Evolutionary conservation across 1,140 invertebrate species (phyloP).

Genomic region (Hyposmocoma kahamanoa): DNA sequence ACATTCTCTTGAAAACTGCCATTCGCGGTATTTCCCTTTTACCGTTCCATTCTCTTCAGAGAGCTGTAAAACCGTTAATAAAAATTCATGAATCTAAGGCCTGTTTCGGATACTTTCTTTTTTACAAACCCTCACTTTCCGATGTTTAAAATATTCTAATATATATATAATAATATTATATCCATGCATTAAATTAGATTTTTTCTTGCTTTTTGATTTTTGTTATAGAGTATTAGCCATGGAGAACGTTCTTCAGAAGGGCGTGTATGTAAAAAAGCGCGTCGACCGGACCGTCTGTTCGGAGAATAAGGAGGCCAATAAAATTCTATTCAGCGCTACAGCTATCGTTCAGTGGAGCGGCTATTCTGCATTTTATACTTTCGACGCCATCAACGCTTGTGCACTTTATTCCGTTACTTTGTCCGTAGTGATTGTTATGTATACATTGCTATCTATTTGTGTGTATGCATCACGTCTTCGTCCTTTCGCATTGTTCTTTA

Average conservation of each 20-base stretch:
- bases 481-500: too few species aligned
- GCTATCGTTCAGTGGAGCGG: slow-evolving; percentile 42
- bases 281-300: slow-evolving; percentile 10
- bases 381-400: slow-evolving; percentile 30
- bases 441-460: too few species aligned
- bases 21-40: slow-evolving; percentile 17
- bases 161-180: too few species aligned
- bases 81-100: slow-evolving; percentile 6
- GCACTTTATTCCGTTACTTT: slow-evolving; percentile 45
- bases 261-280: not conserved
- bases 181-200: too few species aligned
- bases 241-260: not conserved
- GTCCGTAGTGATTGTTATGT: too few species aligned
- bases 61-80: slow-evolving; percentile 6
- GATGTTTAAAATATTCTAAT: too few species aligned
- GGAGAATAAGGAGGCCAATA: slow-evolving; percentile 43
- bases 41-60: slow-evolving; percentile 2
- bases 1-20: slow-evolving; percentile 8
- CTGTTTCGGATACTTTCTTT: not conserved
- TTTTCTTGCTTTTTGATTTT: not conserved
- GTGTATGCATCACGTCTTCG: too few species aligned
- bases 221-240: not conserved
- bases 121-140: too few species aligned
- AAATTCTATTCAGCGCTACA: slow-evolving; percentile 40
- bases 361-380: slow-evolving; percentile 58